Base-by-base conservation (phyloP, 2,888 invertebrate species). In the Epicampocera succincta region DNA sequence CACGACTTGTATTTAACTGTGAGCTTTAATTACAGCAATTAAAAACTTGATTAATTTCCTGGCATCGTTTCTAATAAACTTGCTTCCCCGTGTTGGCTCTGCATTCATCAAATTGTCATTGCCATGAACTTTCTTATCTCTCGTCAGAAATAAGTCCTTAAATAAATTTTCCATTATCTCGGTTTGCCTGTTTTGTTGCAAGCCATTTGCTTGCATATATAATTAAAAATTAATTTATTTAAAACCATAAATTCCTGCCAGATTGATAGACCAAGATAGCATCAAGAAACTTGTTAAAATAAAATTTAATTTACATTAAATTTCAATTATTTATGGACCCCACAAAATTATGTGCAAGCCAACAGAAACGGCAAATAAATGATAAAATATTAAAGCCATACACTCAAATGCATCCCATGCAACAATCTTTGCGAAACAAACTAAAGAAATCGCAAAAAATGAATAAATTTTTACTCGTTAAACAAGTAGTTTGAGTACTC, bases 251-350 rank as follows among this genome's bases (percentile, higher is more conserved):
- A 66, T 40, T 48, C 40, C 40, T 13, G 11, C 17, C 38, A 56
- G 69, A 76, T 76, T 76, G 76, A 76, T 69, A 69, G 76, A 17
- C 38, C 54, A 46, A 63, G 69, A 76, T 69, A 61, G 4, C 15
- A 76, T 46, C 40, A 54, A 63, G 40, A 17, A 69, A 29, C 44
- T 61, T 46, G 61, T 76, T 61, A 58, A 77, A 77, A 72, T 42
- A 65, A 42, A 72, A 78, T 72, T 77, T 71, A 71, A 77, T 77
- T 78, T 78, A 52, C 78, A 78, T 72, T 72, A 66, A 72, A 60
- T 58, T 72, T 65, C 56, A 72, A 60, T 72, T 72, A 72, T 72
- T 78, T 72, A 72, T 60, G 58, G 44, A 17, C 52, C 29, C 17
- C 15, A 15, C 21, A 60, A 60, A 68, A 44, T 44, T 21, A 19